Evolutionary conservation across 1,140 invertebrate species (phyloP).

Genomic region (Sitodiplosis mosellana): DNA sequence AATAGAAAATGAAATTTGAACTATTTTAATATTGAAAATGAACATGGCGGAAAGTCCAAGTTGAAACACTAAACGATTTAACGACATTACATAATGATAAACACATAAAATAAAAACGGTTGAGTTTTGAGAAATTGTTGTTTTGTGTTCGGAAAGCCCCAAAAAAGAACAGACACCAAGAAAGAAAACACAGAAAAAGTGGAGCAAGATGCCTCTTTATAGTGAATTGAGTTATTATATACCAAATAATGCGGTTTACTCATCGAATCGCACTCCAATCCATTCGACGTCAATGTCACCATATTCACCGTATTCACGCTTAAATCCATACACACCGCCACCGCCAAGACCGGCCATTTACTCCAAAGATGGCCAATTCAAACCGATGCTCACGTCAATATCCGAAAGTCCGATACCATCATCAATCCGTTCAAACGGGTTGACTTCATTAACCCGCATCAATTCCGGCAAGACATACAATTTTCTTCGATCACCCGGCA

Average conservation of each 20-base stretch:
- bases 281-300: neutral
- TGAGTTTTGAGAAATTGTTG: no score
- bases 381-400: slow-evolving; percentile 54
- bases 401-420: slow-evolving; percentile 33
- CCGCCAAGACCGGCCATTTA: slow-evolving; percentile 10
- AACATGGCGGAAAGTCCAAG: no score
- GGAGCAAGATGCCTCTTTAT: slow-evolving; percentile 18
- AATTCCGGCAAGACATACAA: slow-evolving; percentile 26
- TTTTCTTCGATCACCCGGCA: slow-evolving; percentile 15
- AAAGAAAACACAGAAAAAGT: no score
- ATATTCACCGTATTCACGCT: neutral
- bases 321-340: slow-evolving; percentile 24
- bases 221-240: slow-evolving; percentile 20
- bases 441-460: slow-evolving; percentile 24
- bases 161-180: no score
- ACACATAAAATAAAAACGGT: no score
- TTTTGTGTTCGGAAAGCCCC: no score
- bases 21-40: no score
- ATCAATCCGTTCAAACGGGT: slow-evolving; percentile 7
- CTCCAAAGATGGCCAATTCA: slow-evolving; percentile 28
- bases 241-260: slow-evolving; percentile 27
- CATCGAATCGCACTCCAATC: slow-evolving; percentile 34
- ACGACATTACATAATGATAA: no score
- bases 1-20: no score
- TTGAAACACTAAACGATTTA: no score